These are phyloP conservation scores for Columba guinea DNA, from an alignment of 2,797 vertebrate genomes.

Conservation along the genomic window DNA sequence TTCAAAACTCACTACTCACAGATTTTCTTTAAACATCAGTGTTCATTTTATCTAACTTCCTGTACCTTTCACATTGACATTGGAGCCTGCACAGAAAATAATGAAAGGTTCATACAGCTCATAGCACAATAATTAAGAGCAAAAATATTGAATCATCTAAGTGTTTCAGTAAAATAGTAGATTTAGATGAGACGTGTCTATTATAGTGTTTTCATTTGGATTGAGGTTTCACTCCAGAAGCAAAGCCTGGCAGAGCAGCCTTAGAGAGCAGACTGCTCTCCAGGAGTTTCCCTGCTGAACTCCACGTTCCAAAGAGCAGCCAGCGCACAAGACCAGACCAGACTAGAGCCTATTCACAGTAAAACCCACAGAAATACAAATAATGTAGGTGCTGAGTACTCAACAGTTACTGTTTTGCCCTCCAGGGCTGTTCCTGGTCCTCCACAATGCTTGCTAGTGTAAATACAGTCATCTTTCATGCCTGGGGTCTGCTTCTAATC, in stretches of 20 bases:
- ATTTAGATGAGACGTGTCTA: background rate
- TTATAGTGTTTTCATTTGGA: background rate
- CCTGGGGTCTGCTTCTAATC: background rate
- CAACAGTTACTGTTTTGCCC: background rate
- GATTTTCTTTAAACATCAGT: background rate
- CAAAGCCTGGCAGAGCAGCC: background rate
- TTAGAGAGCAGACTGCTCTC: background rate
- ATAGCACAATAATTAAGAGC: background rate
- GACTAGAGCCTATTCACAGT: background rate
- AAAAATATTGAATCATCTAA: background rate
- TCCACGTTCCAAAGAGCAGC: background rate
- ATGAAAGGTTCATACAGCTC: background rate
- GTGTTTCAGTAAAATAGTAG: background rate
- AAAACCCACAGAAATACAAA: background rate
- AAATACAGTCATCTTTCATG: background rate
- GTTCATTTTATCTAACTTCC: background rate
- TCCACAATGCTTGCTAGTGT: background rate
- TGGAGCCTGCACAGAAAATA: background rate
- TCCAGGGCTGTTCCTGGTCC: background rate
- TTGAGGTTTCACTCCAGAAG: background rate
- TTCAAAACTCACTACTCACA: background rate
- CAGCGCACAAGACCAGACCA: background rate
- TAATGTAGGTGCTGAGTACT: background rate
- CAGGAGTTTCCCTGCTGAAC: background rate
- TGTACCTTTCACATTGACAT: background rate